Evolutionary conservation across 2,888 invertebrate species (phyloP).

Genomic region (Brenthis hecate): DNA sequence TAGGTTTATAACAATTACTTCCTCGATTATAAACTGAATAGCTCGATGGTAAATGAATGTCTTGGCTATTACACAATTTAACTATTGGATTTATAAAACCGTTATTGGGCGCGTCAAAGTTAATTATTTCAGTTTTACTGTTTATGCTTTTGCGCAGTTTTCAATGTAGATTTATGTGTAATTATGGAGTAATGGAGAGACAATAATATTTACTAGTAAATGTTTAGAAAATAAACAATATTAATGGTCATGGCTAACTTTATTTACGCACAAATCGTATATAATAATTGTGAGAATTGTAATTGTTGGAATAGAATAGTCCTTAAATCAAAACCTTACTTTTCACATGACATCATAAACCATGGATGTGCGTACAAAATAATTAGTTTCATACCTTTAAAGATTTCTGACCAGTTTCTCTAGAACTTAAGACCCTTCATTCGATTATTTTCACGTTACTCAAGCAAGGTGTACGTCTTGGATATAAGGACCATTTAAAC

Average conservation of each 20-base stretch:
- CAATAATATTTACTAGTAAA: conserved; percentile 15
- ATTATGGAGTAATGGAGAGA: conserved; percentile 16
- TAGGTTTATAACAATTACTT: not conserved
- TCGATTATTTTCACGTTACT: conserved; percentile 22
- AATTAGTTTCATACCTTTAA: conserved; percentile 67
- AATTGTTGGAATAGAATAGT: not conserved
- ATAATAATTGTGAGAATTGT: not conserved
- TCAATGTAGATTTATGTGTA: conserved; percentile 22
- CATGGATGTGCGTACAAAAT: conserved; percentile 56
- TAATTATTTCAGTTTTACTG: conserved; percentile 31
- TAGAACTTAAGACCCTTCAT: conserved; percentile 33
- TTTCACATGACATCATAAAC: conserved; percentile 65
- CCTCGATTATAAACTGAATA: conserved; percentile 4
- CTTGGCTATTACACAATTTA: conserved; percentile 41
- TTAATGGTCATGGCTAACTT: conserved; percentile 5
- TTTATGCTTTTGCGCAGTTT: conserved; percentile 21
- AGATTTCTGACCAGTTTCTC: conserved; percentile 47
- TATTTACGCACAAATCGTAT: not conserved
- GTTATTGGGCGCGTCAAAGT: conserved; percentile 40
- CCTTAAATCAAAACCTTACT: conserved; percentile 13
- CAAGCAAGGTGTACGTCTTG: conserved; percentile 30
- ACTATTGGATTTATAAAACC: conserved; percentile 43
- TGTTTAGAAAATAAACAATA: conserved; percentile 11
- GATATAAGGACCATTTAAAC: conserved; percentile 42
- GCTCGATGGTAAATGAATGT: conserved; percentile 46